Evolutionary conservation across 2,888 invertebrate genomes (phyloP), one percentile per base, ranked within the genome.

Genomic region (Argynnis bischoffii): DNA sequence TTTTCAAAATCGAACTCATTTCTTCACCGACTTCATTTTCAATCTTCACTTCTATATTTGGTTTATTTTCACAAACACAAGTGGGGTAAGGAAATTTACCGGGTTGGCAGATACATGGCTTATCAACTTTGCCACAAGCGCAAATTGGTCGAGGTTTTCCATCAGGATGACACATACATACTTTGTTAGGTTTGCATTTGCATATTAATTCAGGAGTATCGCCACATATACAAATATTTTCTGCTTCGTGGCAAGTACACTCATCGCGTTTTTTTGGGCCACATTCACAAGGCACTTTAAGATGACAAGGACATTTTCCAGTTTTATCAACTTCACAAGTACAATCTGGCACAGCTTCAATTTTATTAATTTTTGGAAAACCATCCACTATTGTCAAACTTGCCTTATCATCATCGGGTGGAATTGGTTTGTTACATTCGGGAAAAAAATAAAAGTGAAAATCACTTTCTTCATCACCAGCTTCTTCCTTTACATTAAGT

Each of bases 391-490:
- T 74, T 3, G 88, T 72, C 16, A 92, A 47, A 74, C 90, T 92
- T 14, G 80, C 79, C 73, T 85, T 80, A 67, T 89, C 89, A 65
- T 84, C 76, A 71, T 73, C 73, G 8, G 79, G 72, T 8, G 79
- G 74, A 16, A 70, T 69, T 50, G 85, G 80, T 71, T 88, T 87
- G 47, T 73, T 75, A 67, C 91, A 91, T 72, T 92, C 89, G n/a
- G 92, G 87, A 66, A 88, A 93, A 72, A 93, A 93, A 75, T 83
- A 93, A 75, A 90, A 88, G 71, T 89, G 83, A 77, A 92, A 93
- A 72, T 92, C 85, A 57, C 87, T 69, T 18, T 83, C 82, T 53
- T 86, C 85, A 16, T 85, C 85, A 50, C 85, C 82, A 16, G 82
- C 83, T 0, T 35, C 35, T n/a, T 68, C 69, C 21, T 81, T 67